Base-by-base conservation (phyloP, 2,888 invertebrate genomes). In the Deroplatys truncata region DNA sequence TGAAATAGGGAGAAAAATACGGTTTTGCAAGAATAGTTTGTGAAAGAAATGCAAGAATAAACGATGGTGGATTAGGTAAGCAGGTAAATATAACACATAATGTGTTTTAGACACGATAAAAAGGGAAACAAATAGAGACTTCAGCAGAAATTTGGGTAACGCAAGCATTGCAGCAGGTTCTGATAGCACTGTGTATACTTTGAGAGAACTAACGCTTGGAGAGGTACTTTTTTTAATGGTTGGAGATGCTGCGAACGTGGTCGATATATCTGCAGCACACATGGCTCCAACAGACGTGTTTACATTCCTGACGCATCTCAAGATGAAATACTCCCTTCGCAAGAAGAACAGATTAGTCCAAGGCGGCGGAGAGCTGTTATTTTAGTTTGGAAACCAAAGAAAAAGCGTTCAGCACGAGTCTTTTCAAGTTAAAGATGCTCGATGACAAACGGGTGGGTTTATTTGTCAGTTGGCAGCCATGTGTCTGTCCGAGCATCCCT, bases 241-340 rank as follows among this genome's bases (percentile, higher is more conserved):
- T 10, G 13, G 43, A 13, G 56, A 9, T 9, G 13, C 49, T 49
- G 49, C 49, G 15, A 72, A 72, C 56, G 25, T 72, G 56, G 20
- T 72, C 20, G 56, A 72, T 72, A 72, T 16, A 72, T 72, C 56
- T 72, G 56, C 56, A 9, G 56, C 56, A 25, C 56, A 72, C 56
- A 72, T 72, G 8, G 87, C 31, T 25, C 29, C 20, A 87, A 87
- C 87, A 82, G 72, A 86, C 86, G 28, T 86, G 86, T 86, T 31
- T 72, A 72, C 56, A 72, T 56, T 86, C 86, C 86, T 56, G 25
- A 31, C 28, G 72, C 8, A 29, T 31, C 72, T 31, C 86, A 72
- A 86, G 82, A 86, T 86, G 82, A 86, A 82, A 86, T 82, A 86
- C 82, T 72, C 86, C 9, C 72, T 86, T 56, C 86, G 72, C 86